Evolutionary conservation across 2,888 invertebrate genomes (phyloP).

Genomic region (Pyrocoelia pectoralis): DNA sequence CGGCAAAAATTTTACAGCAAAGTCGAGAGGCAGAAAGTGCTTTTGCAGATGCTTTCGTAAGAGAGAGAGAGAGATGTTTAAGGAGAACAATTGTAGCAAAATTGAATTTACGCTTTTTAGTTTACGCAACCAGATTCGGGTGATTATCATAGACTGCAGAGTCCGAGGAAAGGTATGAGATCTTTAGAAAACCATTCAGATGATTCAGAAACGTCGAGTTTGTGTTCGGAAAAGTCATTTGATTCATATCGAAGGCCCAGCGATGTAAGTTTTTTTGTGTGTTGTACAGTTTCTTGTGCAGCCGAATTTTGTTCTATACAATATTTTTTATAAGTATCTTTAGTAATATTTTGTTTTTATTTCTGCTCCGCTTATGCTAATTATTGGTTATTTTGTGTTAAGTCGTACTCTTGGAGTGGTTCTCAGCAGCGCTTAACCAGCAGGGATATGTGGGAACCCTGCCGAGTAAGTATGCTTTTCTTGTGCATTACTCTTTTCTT

Average conservation of each 20-base stretch:
- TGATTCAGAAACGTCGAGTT: slow-evolving; percentile 94
- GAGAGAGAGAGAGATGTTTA: neutral
- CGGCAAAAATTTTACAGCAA: slow-evolving; percentile 85
- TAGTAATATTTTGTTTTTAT: slow-evolving; percentile 23
- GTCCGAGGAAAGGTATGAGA: slow-evolving; percentile 53
- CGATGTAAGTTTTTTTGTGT: slow-evolving; percentile 69
- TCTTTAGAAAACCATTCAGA: slow-evolving; percentile 77
- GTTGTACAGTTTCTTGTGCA: too few species aligned
- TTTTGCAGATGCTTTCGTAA: slow-evolving; percentile 75
- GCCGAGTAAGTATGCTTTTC: slow-evolving; percentile 55
- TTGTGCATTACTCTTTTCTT: slow-evolving; percentile 4
- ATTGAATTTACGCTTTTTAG: too few species aligned
- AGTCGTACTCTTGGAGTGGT: slow-evolving; percentile 86
- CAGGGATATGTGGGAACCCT: slow-evolving; percentile 68
- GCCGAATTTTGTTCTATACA: neutral
- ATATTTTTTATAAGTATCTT: neutral
- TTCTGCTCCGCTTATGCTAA: slow-evolving; percentile 45
- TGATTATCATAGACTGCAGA: slow-evolving; percentile 50
- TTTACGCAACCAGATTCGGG: slow-evolving; percentile 48
- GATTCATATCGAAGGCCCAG: slow-evolving; percentile 82
- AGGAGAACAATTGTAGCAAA: slow-evolving; percentile 17
- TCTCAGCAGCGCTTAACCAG: slow-evolving; percentile 79
- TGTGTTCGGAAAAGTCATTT: slow-evolving; percentile 90
- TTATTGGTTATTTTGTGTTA: slow-evolving; percentile 50
- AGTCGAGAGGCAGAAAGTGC: slow-evolving; percentile 88